A percentile compares a stretch with the other conserved stretches of the same genome.
Evolutionary conservation across 2,797 vertebrate species (phyloP).

Genomic region (Bradypodion pumilum): DNA sequence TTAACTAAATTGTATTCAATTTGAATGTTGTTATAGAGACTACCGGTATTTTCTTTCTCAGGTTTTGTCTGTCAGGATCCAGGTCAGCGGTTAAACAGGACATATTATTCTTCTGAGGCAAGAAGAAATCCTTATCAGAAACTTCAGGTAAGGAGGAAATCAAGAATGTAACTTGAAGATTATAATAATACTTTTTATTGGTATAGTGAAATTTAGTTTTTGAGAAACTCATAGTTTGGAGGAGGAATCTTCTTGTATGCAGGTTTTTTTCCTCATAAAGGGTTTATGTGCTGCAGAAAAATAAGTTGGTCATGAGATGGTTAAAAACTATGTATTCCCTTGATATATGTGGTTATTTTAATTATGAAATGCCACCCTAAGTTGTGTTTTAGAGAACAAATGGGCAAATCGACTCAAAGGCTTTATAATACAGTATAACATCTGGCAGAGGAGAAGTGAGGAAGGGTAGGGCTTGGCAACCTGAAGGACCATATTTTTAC

Average conservation of each 20-base stretch:
- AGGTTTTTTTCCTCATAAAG: not conserved
- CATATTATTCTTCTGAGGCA: constrained; percentile 76
- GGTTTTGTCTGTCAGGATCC: constrained; percentile 93
- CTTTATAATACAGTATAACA: no score
- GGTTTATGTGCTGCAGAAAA: constrained; percentile 18
- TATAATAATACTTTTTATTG: not conserved
- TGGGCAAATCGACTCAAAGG: no score
- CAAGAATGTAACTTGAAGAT: not conserved
- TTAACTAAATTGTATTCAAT: constrained; percentile 10
- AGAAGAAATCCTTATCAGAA: constrained; percentile 78
- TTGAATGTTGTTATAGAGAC: constrained; percentile 40
- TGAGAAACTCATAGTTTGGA: no score
- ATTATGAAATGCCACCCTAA: not conserved
- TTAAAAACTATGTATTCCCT: not conserved
- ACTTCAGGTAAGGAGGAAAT: constrained; percentile 78
- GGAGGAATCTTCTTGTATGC: no score
- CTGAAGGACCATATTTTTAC: no score
- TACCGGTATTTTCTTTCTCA: constrained; percentile 65
- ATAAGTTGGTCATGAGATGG: not conserved
- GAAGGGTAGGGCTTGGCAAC: not conserved
- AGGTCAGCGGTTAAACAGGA: constrained; percentile 71
- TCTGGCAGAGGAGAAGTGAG: not conserved
- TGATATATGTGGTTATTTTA: not conserved
- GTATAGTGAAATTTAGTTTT: not conserved
- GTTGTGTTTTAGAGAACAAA: not conserved